phyloP scores from a whole-genome alignment of 2,797 vertebrate species.

The Phataginus tetradactyla region DNA sequence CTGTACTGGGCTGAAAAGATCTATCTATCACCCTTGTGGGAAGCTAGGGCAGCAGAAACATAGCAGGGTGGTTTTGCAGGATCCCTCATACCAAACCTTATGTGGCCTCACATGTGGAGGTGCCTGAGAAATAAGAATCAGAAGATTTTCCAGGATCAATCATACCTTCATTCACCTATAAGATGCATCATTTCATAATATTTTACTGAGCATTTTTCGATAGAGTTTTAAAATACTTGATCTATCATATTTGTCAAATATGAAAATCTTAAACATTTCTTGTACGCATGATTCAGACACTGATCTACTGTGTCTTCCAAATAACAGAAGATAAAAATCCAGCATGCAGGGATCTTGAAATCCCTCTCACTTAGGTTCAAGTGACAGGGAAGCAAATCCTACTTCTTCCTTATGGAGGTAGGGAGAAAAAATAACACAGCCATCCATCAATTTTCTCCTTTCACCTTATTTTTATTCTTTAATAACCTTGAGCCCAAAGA shows the following conservation, averaged over 20 bases:
- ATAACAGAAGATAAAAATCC: not conserved
- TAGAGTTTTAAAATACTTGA: not conserved
- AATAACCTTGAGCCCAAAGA: not conserved
- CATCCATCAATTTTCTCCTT: not conserved
- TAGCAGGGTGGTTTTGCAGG: not conserved
- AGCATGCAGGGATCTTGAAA: not conserved
- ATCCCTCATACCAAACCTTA: not conserved
- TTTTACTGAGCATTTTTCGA: not conserved
- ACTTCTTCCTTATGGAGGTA: not conserved
- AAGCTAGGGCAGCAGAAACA: not conserved
- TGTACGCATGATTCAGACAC: not conserved
- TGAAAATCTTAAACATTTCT: not conserved
- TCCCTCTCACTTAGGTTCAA: not conserved
- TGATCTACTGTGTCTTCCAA: not conserved
- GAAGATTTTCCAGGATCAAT: not conserved
- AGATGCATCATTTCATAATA: not conserved
- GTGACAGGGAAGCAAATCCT: not conserved
- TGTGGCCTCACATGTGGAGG: not conserved
- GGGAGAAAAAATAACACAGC: not conserved
- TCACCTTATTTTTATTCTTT: not conserved
- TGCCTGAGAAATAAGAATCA: not conserved
- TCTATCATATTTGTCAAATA: not conserved
- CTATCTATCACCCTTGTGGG: not conserved
- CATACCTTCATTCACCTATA: not conserved
- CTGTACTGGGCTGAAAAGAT: not conserved